These are phyloP conservation scores for Nasonia longicornis DNA, from an alignment of 1,140 invertebrate genomes.

Conservation along the genomic window DNA sequence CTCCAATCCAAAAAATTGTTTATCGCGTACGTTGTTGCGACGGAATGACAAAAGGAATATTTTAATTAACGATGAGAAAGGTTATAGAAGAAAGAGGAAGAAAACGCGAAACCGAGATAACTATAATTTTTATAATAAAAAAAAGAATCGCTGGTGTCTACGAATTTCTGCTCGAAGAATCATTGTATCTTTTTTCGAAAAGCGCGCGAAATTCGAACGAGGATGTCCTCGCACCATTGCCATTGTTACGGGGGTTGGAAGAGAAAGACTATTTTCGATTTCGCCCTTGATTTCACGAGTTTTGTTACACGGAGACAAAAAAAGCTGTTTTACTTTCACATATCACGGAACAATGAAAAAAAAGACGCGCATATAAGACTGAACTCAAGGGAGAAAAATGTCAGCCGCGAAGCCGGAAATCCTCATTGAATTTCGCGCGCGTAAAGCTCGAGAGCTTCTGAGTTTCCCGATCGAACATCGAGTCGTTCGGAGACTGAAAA, in stretches of 20 bases:
- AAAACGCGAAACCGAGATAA: background rate
- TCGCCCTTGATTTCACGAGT: conserved; percentile 31
- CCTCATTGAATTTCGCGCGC: conserved; percentile 17
- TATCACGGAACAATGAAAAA: conserved; percentile 27
- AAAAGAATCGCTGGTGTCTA: background rate
- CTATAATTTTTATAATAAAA: conserved; percentile 42
- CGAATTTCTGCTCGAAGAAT: conserved; percentile 8
- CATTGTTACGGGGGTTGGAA: background rate
- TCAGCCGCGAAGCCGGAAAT: background rate
- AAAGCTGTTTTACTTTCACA: conserved; percentile 41
- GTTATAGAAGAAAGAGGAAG: background rate
- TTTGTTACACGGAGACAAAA: background rate
- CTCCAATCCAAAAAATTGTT: conserved; percentile 31
- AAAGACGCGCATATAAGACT: conserved; percentile 34
- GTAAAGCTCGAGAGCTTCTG: background rate
- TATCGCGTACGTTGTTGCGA: conserved; percentile 10
- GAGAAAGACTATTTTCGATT: conserved; percentile 30
- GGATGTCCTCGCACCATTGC: background rate
- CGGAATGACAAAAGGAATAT: conserved; percentile 27
- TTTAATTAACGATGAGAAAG: conserved; percentile 18
- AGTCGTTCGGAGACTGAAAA: background rate
- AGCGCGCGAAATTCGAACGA: conserved; percentile 15
- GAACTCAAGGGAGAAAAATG: conserved; percentile 33
- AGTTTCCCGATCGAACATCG: background rate
- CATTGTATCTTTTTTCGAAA: background rate